Base-by-base conservation (phyloP, 2,797 vertebrate genomes). In the Gorsachius magnificus region DNA sequence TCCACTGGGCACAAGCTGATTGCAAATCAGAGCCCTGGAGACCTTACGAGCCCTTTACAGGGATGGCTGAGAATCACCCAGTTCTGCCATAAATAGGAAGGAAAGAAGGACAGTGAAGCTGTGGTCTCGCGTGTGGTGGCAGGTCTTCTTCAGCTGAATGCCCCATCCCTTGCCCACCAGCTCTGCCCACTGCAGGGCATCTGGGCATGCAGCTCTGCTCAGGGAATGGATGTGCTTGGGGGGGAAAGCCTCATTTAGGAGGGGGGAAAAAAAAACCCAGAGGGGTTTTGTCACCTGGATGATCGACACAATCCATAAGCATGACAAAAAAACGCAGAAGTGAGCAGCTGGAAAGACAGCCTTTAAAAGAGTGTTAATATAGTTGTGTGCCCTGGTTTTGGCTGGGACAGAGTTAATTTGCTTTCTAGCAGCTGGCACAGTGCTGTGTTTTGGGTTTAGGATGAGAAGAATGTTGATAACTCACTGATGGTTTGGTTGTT, bases 41-140 rank as follows among this genome's bases (percentile, higher is more conserved):
- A 38, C 3, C 1, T 26, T 26, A 9, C 0, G 1, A 50, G 17
- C 9, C n/a, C 35, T 57, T 35, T 35, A 13, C 53, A 54, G 45
- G n/a, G 45, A 15, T n/a, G 45, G 22, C 45, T 80, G 65, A 86
- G 50, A 70, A 45, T 24, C 71, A n/a, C 45, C 8, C 50, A 33
- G 10, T 10, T 50, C 45, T 88, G 36, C 69, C 46, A 1, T 1
- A 21, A 51, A 17, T 4, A 35, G 29, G 25, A 61, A 75, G 41
- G 13, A 58, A 70, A 79, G 41, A 61, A 50, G 14, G 29, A 7
- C 24, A 5, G 13, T 43, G 41, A 72, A 86, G 20, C 29, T 71
- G 22, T n/a, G 63, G 12, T 69, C 51, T 77, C 48, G 24, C 25
- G 6, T 4, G 53, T 5, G 1, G 21, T 48, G 60, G 22, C 31